Base-by-base conservation (phyloP, 1,140 invertebrate species). In the Brachionus plicatilis region DNA sequence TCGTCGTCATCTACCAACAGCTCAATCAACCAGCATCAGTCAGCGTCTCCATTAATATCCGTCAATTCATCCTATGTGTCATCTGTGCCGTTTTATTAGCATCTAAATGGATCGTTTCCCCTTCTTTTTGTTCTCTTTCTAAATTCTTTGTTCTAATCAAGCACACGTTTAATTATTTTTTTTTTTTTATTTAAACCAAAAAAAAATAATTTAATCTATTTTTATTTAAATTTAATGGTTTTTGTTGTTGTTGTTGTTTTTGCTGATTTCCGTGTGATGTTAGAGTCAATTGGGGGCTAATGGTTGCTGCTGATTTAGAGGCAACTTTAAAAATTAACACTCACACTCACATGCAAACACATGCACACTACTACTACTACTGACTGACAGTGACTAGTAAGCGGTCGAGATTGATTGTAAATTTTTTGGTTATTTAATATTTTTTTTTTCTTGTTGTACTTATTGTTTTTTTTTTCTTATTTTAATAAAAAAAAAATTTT, bases 51-150 rank as follows among this genome's bases (percentile, higher is more conserved):
- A 12, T 47, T 76, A 76, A 76, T 76, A 76, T 27, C 72, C 72
- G 72, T 76, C 12, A 76, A 76, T 27, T 76, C 72, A 1, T 76
- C 72, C 12, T 76, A 50, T 50, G 37, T 75, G 24, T 45, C 70
- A 43, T 75, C 41, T 75, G 72, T 76, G 20, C 72, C 72, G n/a
- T 76, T 76, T 24, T 76, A 76, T 76, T 76, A 76, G 72, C 72
- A 14, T 70, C 37, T 41, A n/a, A 70, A 60, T 41, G 37, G 33
- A 6, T 17, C 68, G 37, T 72, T 72, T 72, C 68, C 68, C 5
- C 47, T 50, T 33, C 29, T 33, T 33, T 33, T 3, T 33, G 0
- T 33, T 33, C 29, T 60, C 3, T 60, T 60, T 60, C 17, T 27
- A 60, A 37, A 37, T 37, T 6, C 1, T 37, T 37, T 37, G 33